Conservation (phyloP, 2,797 vertebrate genomes). For the Sebastes paucispinis region DNA sequence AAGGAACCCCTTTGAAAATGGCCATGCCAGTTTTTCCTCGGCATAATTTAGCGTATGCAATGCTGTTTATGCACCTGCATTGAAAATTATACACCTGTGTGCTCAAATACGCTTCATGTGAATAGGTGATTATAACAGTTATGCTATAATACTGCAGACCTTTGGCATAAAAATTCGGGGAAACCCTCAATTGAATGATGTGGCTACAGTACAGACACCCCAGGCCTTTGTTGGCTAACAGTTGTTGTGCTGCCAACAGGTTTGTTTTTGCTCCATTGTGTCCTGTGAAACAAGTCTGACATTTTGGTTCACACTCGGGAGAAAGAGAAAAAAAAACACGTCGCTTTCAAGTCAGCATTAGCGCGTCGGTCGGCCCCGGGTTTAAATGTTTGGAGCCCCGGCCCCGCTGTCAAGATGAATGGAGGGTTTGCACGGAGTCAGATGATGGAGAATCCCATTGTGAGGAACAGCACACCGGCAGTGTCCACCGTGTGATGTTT, state of each 20-base stretch:
- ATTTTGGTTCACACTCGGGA: constrained; percentile 10
- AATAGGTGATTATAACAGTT: neutral
- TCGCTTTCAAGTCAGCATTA: constrained; percentile 4
- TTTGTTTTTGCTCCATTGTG: constrained; percentile 2
- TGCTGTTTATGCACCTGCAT: neutral
- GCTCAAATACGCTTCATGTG: neutral
- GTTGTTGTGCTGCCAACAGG: neutral
- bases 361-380: neutral
- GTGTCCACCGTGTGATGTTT: constrained; percentile 48
- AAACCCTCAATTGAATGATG: neutral
- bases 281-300: constrained; percentile 19
- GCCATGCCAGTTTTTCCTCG: too few species aligned
- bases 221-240: neutral
- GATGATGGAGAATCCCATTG: constrained; percentile 43
- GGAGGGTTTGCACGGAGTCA: constrained; percentile 21
- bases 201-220: neutral
- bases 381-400: constrained; percentile 11
- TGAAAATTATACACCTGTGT: neutral
- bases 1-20: too few species aligned
- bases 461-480: constrained; percentile 30
- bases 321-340: neutral
- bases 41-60: neutral
- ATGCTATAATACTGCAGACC: neutral
- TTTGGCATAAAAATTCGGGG: neutral
- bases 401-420: constrained; percentile 48